phyloP scores from a whole-genome alignment of 2,888 invertebrate genomes.

The Eupeodes luniger region DNA sequence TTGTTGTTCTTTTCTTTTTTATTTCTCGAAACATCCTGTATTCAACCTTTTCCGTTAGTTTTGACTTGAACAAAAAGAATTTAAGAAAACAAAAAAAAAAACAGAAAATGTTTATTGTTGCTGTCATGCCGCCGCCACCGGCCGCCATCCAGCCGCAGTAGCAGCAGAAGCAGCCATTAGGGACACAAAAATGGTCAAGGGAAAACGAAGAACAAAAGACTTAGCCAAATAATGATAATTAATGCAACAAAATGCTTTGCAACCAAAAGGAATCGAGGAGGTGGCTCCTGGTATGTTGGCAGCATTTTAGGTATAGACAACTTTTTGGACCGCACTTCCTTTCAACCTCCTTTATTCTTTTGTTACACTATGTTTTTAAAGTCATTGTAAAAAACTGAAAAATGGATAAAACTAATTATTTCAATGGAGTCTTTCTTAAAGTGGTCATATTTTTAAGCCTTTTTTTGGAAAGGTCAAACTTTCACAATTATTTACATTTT shows the following conservation, averaged over 20 bases:
- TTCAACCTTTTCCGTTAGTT: constrained; percentile 43
- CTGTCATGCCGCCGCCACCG: not conserved
- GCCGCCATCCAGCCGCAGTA: no score
- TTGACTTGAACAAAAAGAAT: not conserved
- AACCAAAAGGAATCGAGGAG: not conserved
- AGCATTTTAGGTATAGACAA: not conserved
- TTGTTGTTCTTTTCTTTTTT: constrained; percentile 46
- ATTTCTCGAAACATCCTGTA: constrained; percentile 28
- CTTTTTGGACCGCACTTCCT: constrained; percentile 41
- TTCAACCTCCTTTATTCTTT: constrained; percentile 14
- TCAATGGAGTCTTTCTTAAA: no score
- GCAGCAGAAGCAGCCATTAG: constrained; percentile 40
- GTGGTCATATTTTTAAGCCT: not conserved
- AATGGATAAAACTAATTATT: not conserved
- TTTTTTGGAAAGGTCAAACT: not conserved
- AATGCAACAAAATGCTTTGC: constrained; percentile 61
- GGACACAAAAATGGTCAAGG: constrained; percentile 47
- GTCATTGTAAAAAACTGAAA: not conserved
- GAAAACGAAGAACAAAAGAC: constrained; percentile 45
- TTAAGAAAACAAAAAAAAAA: not conserved
- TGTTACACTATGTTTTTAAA: constrained; percentile 47
- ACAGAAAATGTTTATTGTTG: constrained; percentile 11
- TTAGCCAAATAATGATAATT: constrained; percentile 69
- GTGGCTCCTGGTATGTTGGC: not conserved
- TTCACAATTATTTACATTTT: not conserved